Evolutionary conservation across 37 sponge, comb jelly and placozoan species (phyloP).

Genomic region (Crambe crambe): DNA sequence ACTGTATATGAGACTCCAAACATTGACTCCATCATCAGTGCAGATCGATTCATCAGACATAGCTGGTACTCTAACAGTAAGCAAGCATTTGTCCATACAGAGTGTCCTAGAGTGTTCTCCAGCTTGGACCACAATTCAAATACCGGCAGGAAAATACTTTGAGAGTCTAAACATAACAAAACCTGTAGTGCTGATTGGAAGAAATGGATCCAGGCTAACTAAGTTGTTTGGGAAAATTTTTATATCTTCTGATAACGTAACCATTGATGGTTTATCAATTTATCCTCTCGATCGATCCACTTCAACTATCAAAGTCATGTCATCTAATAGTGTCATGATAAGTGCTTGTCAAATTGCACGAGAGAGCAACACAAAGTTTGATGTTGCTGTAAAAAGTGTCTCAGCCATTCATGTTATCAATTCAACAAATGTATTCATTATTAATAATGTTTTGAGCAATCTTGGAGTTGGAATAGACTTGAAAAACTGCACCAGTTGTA

Average conservation of each 20-base stretch:
- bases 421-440: neutral
- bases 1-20: neutral
- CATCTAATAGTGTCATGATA: neutral
- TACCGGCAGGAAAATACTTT: slow-evolving; percentile 21
- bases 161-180: slow-evolving; percentile 41
- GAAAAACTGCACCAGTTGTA: neutral
- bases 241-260: slow-evolving; percentile 28
- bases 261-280: slow-evolving; percentile 34
- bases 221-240: slow-evolving; percentile 9
- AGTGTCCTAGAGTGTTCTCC: slow-evolving; percentile 13
- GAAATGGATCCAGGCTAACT: neutral
- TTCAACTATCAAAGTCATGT: slow-evolving; percentile 2
- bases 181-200: slow-evolving; percentile 10
- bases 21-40: neutral
- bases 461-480: neutral
- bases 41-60: neutral
- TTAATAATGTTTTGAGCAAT: slow-evolving; percentile 13
- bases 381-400: neutral
- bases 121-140: neutral
- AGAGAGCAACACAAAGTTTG: neutral
- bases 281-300: neutral
- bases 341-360: slow-evolving; percentile 14
- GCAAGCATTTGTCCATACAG: slow-evolving; percentile 19
- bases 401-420: slow-evolving; percentile 10
- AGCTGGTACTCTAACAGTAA: neutral